A percentile compares a stretch with the other conserved stretches of the same genome.
These are phyloP conservation scores for Ormyrus thymus DNA, from an alignment of 2,888 invertebrate species.

Conservation along the genomic window DNA sequence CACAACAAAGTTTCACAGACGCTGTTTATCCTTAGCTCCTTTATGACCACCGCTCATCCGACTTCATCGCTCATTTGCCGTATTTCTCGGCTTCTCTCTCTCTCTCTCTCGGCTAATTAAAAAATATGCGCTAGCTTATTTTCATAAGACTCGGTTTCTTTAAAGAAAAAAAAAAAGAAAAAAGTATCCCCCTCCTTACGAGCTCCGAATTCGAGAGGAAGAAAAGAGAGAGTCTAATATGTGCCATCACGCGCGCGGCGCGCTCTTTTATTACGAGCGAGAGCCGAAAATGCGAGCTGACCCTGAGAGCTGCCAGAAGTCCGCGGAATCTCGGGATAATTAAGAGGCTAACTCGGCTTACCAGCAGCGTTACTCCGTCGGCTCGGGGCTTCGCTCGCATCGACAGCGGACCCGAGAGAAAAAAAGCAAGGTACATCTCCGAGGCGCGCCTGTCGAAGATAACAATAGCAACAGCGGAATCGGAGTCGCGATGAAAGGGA, in stretches of 20 bases:
- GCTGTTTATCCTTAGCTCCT: conserved; percentile 43
- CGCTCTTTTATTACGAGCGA: conserved; percentile 35
- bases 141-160: conserved; percentile 36
- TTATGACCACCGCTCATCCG: conserved; percentile 51
- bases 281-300: conserved; percentile 39
- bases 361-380: not conserved
- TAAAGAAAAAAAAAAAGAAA: conserved; percentile 8
- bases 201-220: conserved; percentile 16
- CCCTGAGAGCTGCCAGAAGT: conserved; percentile 37
- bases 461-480: conserved; percentile 14
- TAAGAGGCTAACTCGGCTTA: conserved; percentile 39
- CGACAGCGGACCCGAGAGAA: not conserved
- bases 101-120: conserved; percentile 47
- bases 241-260: conserved; percentile 17
- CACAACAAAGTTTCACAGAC: conserved; percentile 48
- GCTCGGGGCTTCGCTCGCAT: not conserved
- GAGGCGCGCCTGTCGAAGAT: not conserved
- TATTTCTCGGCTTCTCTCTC: conserved; percentile 9
- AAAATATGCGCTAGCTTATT: conserved; percentile 53
- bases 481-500: conserved; percentile 18
- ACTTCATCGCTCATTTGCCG: conserved; percentile 50
- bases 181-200: not conserved
- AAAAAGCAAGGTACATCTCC: not conserved
- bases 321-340: conserved; percentile 38
- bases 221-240: conserved; percentile 12